Percentiles rank a stretch among this genome's conserved stretches.
These are phyloP conservation scores for Polydrusus pterygomalis DNA, from an alignment of 2,888 invertebrate genomes.

Conservation along the genomic window DNA sequence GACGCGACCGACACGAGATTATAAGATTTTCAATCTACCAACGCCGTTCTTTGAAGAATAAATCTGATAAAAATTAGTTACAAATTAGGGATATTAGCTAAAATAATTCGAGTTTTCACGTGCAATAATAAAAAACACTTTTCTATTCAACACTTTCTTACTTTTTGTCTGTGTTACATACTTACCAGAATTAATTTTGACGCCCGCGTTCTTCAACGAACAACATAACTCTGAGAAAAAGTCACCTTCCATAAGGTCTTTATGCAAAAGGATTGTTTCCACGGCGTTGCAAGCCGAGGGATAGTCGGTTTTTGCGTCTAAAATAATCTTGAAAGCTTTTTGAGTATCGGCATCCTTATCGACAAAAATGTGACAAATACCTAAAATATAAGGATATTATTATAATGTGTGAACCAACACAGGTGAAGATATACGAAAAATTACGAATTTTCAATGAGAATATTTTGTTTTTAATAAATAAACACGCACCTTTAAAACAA, in stretches of 20 bases:
- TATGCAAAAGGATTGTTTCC: conserved; percentile 96
- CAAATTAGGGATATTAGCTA: too few relatives aligned
- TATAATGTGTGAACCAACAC: background rate
- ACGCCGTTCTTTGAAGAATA: too few relatives aligned
- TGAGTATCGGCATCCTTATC: conserved; percentile 91
- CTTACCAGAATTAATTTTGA: conserved; percentile 50
- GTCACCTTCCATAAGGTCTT: conserved; percentile 81
- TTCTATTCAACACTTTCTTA: too few relatives aligned
- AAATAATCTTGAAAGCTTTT: conserved; percentile 91
- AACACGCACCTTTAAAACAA: too few relatives aligned
- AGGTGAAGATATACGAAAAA: background rate
- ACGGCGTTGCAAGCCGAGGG: conserved; percentile 99
- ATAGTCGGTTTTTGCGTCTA: conserved; percentile 98
- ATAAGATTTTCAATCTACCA: too few relatives aligned
- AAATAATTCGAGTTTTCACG: too few relatives aligned
- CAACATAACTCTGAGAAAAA: conserved; percentile 93
- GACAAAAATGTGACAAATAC: conserved; percentile 95
- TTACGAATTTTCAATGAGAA: too few relatives aligned
- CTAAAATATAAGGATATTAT: conserved; percentile 38
- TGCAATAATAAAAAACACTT: too few relatives aligned
- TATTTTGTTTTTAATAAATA: too few relatives aligned
- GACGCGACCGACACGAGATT: too few relatives aligned
- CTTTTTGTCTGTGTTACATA: too few relatives aligned
- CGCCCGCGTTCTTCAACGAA: conserved; percentile 92
- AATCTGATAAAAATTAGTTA: too few relatives aligned